These are phyloP conservation scores for Pithys albifrons DNA, from an alignment of 2,113 vertebrate species.

Conservation along the genomic window DNA sequence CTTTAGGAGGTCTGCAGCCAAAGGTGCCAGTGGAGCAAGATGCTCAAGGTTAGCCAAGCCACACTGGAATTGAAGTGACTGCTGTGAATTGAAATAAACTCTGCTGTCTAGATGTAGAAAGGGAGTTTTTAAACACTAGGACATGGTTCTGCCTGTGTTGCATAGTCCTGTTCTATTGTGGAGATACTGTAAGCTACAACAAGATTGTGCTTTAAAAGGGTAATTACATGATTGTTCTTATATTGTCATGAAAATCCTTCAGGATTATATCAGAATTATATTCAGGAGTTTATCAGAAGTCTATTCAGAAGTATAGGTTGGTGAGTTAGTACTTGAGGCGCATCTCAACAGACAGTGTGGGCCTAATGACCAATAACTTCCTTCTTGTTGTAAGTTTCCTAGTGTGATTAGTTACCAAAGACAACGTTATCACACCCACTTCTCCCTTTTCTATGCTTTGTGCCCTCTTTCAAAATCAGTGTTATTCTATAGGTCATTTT, in stretches of 20 bases:
- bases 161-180: background rate
- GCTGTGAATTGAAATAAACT: background rate
- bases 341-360: background rate
- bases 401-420: background rate
- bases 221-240: background rate
- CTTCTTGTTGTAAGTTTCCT: background rate
- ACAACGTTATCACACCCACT: background rate
- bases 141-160: background rate
- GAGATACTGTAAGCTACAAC: background rate
- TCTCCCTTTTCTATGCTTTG: background rate
- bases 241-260: background rate
- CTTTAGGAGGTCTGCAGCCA: background rate
- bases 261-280: background rate
- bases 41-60: background rate
- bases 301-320: background rate
- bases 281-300: background rate
- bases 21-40: background rate
- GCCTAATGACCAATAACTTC: background rate
- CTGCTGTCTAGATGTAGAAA: background rate
- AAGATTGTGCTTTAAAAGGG: background rate
- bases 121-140: background rate
- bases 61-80: background rate
- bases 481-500: background rate
- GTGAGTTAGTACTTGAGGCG: background rate
- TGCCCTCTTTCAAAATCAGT: background rate